These are phyloP conservation scores for Bos javanicus DNA, from an alignment of 2,113 vertebrate genomes.

Conservation along the genomic window DNA sequence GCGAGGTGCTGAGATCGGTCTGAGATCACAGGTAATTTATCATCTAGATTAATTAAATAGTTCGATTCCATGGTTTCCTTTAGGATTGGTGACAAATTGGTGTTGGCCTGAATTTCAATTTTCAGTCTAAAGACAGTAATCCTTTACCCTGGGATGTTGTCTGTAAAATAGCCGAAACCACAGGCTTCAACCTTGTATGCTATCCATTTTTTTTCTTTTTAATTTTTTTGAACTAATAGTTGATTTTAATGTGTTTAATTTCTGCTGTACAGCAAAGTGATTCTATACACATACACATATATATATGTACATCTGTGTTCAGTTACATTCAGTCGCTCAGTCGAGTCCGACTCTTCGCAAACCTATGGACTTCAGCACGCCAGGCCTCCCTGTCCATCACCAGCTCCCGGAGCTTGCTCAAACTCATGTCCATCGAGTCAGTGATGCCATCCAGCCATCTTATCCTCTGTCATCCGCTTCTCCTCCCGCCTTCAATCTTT, in stretches of 20 bases:
- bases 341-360: rapidly evolving
- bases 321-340: rapidly evolving
- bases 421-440: not conserved
- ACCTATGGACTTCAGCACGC: not conserved
- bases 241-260: not conserved
- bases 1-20: not conserved
- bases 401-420: rapidly evolving
- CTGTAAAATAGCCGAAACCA: not conserved
- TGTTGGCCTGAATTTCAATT: not conserved
- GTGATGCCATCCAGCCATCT: not conserved
- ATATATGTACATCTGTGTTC: not conserved
- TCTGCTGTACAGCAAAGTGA: not conserved
- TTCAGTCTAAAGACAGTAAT: not conserved
- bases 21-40: not conserved
- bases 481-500: rapidly evolving
- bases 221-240: not conserved
- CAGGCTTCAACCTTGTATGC: not conserved
- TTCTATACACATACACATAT: not conserved
- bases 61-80: not conserved
- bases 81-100: not conserved
- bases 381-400: not conserved
- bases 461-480: rapidly evolving
- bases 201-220: not conserved
- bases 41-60: not conserved
- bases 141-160: not conserved